These are phyloP conservation scores for Asarcornis scutulata DNA, from an alignment of 2,113 vertebrate species.

Conservation along the genomic window DNA sequence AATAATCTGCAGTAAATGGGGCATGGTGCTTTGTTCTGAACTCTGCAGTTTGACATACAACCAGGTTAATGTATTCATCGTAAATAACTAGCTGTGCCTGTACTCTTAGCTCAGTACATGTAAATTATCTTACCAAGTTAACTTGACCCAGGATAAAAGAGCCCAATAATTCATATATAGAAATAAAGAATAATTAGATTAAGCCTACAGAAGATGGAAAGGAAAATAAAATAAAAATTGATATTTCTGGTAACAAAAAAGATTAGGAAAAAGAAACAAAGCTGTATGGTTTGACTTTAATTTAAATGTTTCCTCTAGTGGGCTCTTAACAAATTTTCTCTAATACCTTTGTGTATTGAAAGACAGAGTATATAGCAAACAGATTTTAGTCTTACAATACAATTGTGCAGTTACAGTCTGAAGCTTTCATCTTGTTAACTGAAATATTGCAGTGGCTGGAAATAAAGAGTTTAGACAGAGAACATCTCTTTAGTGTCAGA, in stretches of 20 bases:
- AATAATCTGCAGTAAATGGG: not conserved
- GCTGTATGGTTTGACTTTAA: not conserved
- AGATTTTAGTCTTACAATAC: not conserved
- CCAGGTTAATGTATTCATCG: not conserved
- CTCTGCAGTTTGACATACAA: not conserved
- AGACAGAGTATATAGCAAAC: not conserved
- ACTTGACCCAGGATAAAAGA: not conserved
- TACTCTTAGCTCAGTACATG: not conserved
- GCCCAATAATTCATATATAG: not conserved
- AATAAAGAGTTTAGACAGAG: not conserved
- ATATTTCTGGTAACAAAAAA: not conserved
- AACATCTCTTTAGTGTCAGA: not conserved
- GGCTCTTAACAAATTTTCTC: not conserved
- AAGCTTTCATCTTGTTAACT: not conserved
- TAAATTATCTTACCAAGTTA: not conserved
- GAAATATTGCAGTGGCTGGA: not conserved
- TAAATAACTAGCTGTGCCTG: not conserved
- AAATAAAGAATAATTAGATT: not conserved
- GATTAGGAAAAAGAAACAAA: not conserved
- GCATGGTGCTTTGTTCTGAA: not conserved
- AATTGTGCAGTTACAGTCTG: not conserved
- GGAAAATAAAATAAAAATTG: not conserved
- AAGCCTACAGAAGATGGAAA: not conserved
- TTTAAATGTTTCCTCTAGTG: not conserved
- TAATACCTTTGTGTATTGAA: not conserved